Percentiles rank a stretch among this genome's conserved stretches.
phyloP scores from a whole-genome alignment of 1,140 invertebrate species.

The Magallana gigas region DNA sequence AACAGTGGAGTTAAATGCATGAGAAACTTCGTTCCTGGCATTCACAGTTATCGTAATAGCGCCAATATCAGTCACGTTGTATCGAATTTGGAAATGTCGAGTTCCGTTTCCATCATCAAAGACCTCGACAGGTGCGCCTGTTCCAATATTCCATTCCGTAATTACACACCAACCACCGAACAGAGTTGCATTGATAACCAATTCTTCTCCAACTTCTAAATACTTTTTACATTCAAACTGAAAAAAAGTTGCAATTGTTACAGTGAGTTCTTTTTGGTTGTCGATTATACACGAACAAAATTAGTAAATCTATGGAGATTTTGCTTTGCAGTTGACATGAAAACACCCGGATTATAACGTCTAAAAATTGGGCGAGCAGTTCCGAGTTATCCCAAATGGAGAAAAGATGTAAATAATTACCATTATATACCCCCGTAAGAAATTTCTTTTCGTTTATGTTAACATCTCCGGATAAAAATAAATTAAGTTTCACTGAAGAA shows the following conservation, averaged over 20 bases:
- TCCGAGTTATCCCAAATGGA: too few relatives aligned
- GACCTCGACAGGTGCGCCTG: background rate
- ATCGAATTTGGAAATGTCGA: background rate
- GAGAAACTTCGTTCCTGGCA: background rate
- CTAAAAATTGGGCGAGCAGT: background rate
- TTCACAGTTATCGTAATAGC: background rate
- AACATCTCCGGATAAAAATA: too few relatives aligned
- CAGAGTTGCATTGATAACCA: background rate
- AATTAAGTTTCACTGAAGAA: too few relatives aligned
- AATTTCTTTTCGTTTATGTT: too few relatives aligned
- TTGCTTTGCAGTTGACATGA: too few relatives aligned
- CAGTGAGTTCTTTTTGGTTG: too few relatives aligned
- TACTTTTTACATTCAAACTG: conserved; percentile 20
- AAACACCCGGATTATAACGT: background rate
- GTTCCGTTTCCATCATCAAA: conserved; percentile 1
- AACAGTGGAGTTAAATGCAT: background rate
- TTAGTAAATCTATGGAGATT: too few relatives aligned
- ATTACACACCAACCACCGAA: background rate
- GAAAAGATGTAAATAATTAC: too few relatives aligned
- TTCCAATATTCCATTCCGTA: conserved; percentile 1
- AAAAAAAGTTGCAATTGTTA: background rate
- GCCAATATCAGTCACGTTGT: background rate
- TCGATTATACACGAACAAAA: too few relatives aligned
- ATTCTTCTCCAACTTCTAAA: background rate
- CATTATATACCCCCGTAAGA: too few relatives aligned